These are phyloP conservation scores for Embidobia sp. DNA, from an alignment of 2,888 invertebrate species.

Conservation along the genomic window DNA sequence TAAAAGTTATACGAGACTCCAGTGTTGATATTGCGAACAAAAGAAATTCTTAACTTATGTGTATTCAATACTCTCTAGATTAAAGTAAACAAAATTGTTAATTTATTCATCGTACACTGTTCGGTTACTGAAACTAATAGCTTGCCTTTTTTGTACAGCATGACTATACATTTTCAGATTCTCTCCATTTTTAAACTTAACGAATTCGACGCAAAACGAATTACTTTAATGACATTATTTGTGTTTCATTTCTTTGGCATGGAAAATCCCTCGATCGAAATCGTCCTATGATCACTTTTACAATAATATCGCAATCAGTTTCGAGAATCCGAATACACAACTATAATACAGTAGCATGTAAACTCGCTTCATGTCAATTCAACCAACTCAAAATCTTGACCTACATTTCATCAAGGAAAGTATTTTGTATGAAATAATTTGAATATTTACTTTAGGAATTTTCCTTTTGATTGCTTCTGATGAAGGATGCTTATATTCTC, in stretches of 20 bases:
- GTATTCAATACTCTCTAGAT: conserved; percentile 14
- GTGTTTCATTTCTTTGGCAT: conserved; percentile 52
- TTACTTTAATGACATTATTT: too few species aligned
- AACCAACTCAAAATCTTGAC: conserved; percentile 14
- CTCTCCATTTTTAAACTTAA: conserved; percentile 22
- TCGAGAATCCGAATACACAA: conserved; percentile 31
- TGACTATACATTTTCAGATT: conserved; percentile 55
- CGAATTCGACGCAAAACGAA: conserved; percentile 16
- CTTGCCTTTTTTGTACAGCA: conserved; percentile 49
- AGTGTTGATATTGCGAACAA: conserved; percentile 17
- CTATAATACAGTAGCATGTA: conserved; percentile 19
- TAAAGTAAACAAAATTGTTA: conserved; percentile 41
- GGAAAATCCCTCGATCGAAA: conserved; percentile 13
- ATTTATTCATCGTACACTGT: conserved; percentile 33
- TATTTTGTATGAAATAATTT: conserved; percentile 33
- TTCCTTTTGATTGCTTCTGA: too few species aligned
- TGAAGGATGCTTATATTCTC: too few species aligned
- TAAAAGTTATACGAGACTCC: conserved; percentile 23
- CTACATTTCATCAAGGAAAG: too few species aligned
- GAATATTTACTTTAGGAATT: too few species aligned
- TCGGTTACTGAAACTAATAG: conserved; percentile 43
- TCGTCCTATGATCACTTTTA: background rate
- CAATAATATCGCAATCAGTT: background rate
- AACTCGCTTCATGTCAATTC: conserved; percentile 17
- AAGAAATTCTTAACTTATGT: conserved; percentile 26